Percentiles rank a stretch among this genome's conserved stretches.
These are phyloP conservation scores for Agapetus fuscipes DNA, from an alignment of 2,888 invertebrate species.

Conservation along the genomic window DNA sequence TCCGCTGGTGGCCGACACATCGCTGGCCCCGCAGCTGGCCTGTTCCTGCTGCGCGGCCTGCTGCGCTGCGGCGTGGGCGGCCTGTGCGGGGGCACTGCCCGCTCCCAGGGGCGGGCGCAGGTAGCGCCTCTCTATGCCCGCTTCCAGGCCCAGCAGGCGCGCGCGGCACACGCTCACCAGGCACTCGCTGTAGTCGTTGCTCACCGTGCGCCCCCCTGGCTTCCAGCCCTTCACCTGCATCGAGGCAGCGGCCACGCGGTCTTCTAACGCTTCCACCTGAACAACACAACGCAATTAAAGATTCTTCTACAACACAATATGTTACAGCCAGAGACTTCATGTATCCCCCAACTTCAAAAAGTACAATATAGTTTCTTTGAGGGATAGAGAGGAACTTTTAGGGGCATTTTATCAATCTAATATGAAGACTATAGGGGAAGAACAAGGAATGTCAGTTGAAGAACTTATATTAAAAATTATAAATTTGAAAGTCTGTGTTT, in stretches of 20 bases:
- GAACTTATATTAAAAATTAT: no score
- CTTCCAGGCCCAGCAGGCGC: slow-evolving; percentile 73
- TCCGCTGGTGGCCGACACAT: background rate
- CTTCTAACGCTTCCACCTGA: slow-evolving; percentile 76
- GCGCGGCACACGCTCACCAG: slow-evolving; percentile 53
- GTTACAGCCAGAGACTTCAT: background rate
- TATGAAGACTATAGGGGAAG: no score
- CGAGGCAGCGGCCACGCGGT: slow-evolving; percentile 77
- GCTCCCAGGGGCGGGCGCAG: slow-evolving; percentile 82
- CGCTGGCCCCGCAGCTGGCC: background rate
- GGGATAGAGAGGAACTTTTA: no score
- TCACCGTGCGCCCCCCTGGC: slow-evolving; percentile 53
- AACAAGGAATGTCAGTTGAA: no score
- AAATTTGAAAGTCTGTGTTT: no score
- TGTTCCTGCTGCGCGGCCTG: slow-evolving; percentile 1
- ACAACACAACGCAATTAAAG: no score
- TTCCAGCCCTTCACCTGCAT: slow-evolving; percentile 91
- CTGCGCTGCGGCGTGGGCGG: background rate
- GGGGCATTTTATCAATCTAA: no score
- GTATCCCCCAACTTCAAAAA: background rate
- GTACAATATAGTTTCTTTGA: background rate
- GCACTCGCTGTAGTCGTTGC: slow-evolving; percentile 34
- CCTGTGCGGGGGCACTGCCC: slow-evolving; percentile 28
- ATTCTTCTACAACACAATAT: no score
- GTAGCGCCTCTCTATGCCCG: slow-evolving; percentile 87